Conservation (phyloP, 2,113 vertebrate genomes). For the Bujurquina vittata region DNA sequence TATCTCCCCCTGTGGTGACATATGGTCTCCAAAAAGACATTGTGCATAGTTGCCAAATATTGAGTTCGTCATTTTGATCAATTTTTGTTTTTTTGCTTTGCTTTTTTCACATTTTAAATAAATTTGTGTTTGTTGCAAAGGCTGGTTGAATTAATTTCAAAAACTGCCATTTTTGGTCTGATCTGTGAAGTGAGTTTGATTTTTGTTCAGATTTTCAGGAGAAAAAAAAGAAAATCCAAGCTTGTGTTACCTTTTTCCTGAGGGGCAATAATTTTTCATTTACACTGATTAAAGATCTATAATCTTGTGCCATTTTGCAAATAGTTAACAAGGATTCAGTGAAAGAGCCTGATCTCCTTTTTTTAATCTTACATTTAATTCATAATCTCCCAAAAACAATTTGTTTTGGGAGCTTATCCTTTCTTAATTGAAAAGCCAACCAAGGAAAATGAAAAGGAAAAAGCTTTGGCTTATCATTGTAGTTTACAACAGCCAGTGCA, state of each 20-base stretch:
- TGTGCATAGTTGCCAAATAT: constrained; percentile 78
- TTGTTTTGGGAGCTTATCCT: too few relatives aligned
- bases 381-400: too few relatives aligned
- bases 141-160: constrained; percentile 22
- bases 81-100: constrained; percentile 33
- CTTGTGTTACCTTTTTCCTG: constrained; percentile 10
- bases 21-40: constrained; percentile 70
- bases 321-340: constrained; percentile 1
- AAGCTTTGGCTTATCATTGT: constrained; percentile 16
- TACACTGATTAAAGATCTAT: constrained; percentile 7
- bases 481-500: constrained; percentile 13
- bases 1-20: constrained; percentile 25
- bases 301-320: constrained; percentile 15
- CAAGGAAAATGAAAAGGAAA: background rate
- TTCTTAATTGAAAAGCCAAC: constrained; percentile 14
- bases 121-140: constrained; percentile 43
- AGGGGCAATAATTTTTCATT: constrained; percentile 27
- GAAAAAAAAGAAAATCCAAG: background rate
- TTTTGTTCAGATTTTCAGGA: constrained; percentile 24
- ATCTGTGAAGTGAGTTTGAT: constrained; percentile 45
- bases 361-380: background rate
- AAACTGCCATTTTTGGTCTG: constrained; percentile 37
- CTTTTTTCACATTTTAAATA: constrained; percentile 39
- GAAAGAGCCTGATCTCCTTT: constrained; percentile 9
- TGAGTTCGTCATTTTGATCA: constrained; percentile 66